Base-by-base conservation (phyloP, 2,113 vertebrate genomes). In the Dromiciops gliroides region DNA sequence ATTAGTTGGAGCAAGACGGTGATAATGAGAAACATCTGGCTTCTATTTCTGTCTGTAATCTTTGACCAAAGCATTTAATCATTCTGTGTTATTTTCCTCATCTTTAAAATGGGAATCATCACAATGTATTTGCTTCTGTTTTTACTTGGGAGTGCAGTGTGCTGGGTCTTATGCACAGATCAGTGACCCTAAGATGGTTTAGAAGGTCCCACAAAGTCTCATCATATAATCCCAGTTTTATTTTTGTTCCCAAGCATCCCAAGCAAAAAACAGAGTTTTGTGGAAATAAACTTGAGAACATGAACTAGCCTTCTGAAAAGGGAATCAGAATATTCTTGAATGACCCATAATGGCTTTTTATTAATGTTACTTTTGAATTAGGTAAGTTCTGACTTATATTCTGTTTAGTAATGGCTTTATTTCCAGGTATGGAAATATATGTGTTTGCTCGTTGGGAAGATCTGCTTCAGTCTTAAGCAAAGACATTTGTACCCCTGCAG, bases 261-360 rank as follows among this genome's bases (percentile, higher is more conserved):
- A 67, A 19, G 94, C 93, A 96, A 97, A 94, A 95, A 95, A 97
- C 96, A 95, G 89, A 97, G 94, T 95, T 97, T 97, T 95, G 94
- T 96, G 91, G 90, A 75, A 97, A 97, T 96, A 96, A 22, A 47
- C 95, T 95, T 47, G 94, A 97, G 95, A 94, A 95, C 90, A 49
- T 92, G 92, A 96, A 93, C 92, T 90, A 94, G 47, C 91, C 90
- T 51, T 95, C 31, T n/a, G 37, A 44, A 51, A 94, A 44, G 31
- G 48, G 51, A 94, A 96, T 91, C 52, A 53, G 25, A 60, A 91
- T 94, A 83, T 90, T 48, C 11, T 89, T 50, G 28, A 93, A 67
- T 92, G 89, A 96, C 94, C 28, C 89, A 0, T 37, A 31, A 50
- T 50, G 8, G 90, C 93, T n/a, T 93, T 89, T 91, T 92, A 92